Conservation (phyloP, 2,797 vertebrate genomes). For the Enoplosus armatus region DNA sequence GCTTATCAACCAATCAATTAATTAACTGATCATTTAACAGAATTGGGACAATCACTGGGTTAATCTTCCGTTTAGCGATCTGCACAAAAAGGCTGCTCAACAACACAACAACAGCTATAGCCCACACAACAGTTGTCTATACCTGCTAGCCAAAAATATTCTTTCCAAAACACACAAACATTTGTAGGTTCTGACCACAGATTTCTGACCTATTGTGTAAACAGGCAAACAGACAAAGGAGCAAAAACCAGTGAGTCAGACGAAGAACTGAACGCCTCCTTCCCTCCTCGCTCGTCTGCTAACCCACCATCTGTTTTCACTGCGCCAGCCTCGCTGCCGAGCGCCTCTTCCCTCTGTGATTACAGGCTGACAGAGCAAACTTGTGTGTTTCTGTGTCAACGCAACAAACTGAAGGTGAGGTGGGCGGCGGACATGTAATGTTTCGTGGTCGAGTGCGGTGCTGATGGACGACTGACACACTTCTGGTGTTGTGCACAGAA, state of each 20-base stretch:
- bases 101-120: conserved; percentile 4
- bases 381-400: neutral
- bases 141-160: conserved; percentile 18
- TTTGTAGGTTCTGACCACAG: neutral
- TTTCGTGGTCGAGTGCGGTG: neutral
- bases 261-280: conserved; percentile 44
- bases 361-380: neutral
- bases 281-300: conserved; percentile 8
- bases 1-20: no score
- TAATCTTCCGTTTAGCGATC: no score
- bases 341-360: neutral
- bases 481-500: neutral
- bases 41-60: no score
- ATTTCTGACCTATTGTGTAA: conserved; percentile 44
- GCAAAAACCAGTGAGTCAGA: conserved; percentile 42
- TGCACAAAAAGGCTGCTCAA: neutral
- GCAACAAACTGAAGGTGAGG: conserved; percentile 4
- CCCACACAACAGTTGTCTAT: neutral
- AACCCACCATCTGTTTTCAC: conserved; percentile 18
- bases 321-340: neutral
- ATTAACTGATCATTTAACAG: no score
- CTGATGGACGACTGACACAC: neutral
- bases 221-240: conserved; percentile 58
- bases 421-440: neutral
- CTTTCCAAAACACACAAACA: conserved; percentile 11